Conservation (phyloP, 2,888 invertebrate genomes). For the Lomographa bimaculata region DNA sequence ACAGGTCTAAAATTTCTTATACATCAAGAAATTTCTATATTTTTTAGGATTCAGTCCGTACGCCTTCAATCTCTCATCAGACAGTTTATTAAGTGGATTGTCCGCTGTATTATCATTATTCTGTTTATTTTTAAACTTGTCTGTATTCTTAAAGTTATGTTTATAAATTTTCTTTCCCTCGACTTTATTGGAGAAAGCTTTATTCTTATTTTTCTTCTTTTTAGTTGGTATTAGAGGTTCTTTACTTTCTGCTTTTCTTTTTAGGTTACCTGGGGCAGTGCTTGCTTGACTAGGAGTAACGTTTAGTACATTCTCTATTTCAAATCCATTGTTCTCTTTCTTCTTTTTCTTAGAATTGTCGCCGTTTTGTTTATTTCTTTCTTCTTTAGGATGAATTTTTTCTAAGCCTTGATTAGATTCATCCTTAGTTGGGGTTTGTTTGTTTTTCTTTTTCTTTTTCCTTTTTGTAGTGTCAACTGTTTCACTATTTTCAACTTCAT, state of each 20-base stretch:
- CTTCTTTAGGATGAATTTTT: constrained; percentile 1
- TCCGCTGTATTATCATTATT: constrained; percentile 41
- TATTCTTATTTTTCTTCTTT: constrained; percentile 42
- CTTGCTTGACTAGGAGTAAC: constrained; percentile 45
- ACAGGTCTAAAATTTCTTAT: constrained; percentile 81
- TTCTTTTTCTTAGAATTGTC: constrained; percentile 42
- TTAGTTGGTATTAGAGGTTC: constrained; percentile 32
- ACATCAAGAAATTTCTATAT: constrained; percentile 90
- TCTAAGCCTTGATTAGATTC: constrained; percentile 12
- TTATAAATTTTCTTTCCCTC: constrained; percentile 33
- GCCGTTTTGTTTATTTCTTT: constrained; percentile 3
- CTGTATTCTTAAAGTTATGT: constrained; percentile 34
- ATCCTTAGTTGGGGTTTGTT: constrained; percentile 7
- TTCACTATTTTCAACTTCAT: constrained; percentile 20
- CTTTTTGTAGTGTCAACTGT: constrained; percentile 26
- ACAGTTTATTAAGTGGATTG: constrained; percentile 73
- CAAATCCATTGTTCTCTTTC: constrained; percentile 40
- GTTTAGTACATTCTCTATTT: constrained; percentile 47
- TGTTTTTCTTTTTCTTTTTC: constrained; percentile 23
- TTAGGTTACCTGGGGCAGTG: constrained; percentile 17
- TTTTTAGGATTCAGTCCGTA: constrained; percentile 97
- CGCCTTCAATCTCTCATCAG: constrained; percentile 93
- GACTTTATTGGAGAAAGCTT: constrained; percentile 18
- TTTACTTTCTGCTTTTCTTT: constrained; percentile 35
- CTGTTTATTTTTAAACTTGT: constrained; percentile 44